A percentile compares a stretch with the other conserved stretches of the same genome.
These are phyloP conservation scores for Thysanoteuthis rhombus DNA, from an alignment of 2,888 invertebrate genomes.

Conservation along the genomic window DNA sequence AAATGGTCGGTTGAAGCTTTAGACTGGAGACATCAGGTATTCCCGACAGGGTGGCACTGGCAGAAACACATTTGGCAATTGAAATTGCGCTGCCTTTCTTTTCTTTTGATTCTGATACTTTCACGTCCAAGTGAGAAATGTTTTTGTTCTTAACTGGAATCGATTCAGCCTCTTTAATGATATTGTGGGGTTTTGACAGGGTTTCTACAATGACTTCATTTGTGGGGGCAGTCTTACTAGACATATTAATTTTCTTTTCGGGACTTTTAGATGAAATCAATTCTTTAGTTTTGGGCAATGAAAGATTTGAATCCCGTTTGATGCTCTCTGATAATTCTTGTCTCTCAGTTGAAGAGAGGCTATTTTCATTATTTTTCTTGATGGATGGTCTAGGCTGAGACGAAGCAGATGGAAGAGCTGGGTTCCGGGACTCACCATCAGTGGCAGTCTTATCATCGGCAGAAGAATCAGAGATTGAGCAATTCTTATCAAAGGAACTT, in stretches of 20 bases:
- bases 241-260: not conserved
- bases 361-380: not conserved
- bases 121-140: not conserved
- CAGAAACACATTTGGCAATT: not conserved
- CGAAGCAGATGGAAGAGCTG: not conserved
- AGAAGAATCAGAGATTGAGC: not conserved
- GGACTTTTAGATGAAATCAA: not conserved
- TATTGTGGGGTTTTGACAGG: not conserved
- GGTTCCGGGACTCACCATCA: not conserved
- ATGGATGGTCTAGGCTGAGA: not conserved
- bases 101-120: not conserved
- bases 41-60: not conserved
- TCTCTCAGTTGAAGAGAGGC: not conserved
- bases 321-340: not conserved
- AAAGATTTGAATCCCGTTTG: not conserved
- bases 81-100: not conserved
- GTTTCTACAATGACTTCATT: not conserved
- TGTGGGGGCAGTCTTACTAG: not conserved
- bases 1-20: not conserved
- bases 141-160: not conserved
- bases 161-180: not conserved
- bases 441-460: not conserved
- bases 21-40: not conserved
- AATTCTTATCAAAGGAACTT: not conserved
- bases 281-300: not conserved